Base-by-base conservation (phyloP, 2,113 vertebrate genomes). In the Tyrannus savana region DNA sequence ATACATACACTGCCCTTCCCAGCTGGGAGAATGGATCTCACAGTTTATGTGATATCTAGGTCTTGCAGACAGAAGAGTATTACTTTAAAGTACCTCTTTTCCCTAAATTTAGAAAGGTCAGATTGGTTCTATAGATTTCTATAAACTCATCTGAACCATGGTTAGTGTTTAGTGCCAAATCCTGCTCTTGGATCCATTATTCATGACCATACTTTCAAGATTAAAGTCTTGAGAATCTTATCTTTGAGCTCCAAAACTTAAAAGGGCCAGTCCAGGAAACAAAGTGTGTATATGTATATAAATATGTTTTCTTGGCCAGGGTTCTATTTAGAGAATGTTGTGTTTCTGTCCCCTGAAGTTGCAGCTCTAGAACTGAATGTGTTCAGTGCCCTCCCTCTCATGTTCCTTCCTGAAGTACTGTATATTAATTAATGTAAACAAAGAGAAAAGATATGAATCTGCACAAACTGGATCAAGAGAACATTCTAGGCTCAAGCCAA, bases 361-460 rank as follows among this genome's bases (percentile, higher is more conserved):
- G 44, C 35, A 93, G 64, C 64, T 76, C 62, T 46, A 79, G 28
- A 82, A 66, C 9, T 62, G 46, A 68, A 64, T 22, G 12, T 23
- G 9, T 37, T 83, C 21, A 4, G 50, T 50, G 46, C 10, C 14
- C 7, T 52, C 35, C 35, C 42, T 69, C 62, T 76, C 0, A 0
- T 16, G 35, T 49, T 83, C 55, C 11, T 66, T 89, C 87, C 39
- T 81, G 28, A 56, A 91, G 17, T 14, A 42, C 10, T 28, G 30
- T 15, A 31, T 23, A 13, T 46, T 44, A 68, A 79, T 46, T 82
- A 71, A 50, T 11, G 16, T 16, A 28, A 84, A 87, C 60, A 64
- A 84, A 31, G 49, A 87, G 15, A 60, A 19, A 68, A 82, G 37
- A 30, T 66, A 76, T 30, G 22, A 73, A 82, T 58, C 55, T 73